Evolutionary conservation across 2,113 vertebrate genomes (phyloP).

Genomic region (Corythoichthys intestinalis): DNA sequence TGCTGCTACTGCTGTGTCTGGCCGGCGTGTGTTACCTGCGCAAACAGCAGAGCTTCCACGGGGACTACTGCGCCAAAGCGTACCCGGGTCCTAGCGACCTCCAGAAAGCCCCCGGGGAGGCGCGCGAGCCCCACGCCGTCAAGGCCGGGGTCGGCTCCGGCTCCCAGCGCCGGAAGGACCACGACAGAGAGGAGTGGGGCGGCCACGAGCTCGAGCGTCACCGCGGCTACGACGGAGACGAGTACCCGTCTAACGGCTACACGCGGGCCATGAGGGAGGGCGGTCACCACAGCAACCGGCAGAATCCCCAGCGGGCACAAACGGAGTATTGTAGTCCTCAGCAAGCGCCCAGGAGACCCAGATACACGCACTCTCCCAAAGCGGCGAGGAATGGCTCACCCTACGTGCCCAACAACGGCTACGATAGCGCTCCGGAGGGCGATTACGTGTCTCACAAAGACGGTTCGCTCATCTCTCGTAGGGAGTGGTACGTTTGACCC

Average conservation of each 20-base stretch:
- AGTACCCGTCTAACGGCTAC: conserved; percentile 68
- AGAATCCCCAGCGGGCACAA: conserved; percentile 48
- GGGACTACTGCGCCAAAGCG: conserved; percentile 95
- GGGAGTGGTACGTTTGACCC: conserved; percentile 93
- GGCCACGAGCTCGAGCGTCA: conserved; percentile 74
- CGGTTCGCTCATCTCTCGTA: conserved; percentile 95
- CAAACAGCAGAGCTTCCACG: conserved; percentile 88
- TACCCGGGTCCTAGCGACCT: conserved; percentile 88
- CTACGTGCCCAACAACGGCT: conserved; percentile 83
- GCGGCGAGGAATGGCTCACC: conserved; percentile 73
- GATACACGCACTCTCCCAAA: conserved; percentile 66
- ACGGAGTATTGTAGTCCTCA: conserved; percentile 71
- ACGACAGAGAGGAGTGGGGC: conserved; percentile 90
- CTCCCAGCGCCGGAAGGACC: conserved; percentile 74
- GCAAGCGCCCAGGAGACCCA: conserved; percentile 74
- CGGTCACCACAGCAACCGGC: conserved; percentile 46
- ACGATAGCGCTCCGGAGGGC: conserved; percentile 82
- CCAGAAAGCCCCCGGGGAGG: conserved; percentile 82
- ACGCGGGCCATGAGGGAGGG: conserved; percentile 72
- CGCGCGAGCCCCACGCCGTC: conserved; percentile 81
- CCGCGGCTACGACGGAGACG: conserved; percentile 46
- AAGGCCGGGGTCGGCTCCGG: conserved; percentile 75
- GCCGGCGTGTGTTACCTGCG: conserved; percentile 84
- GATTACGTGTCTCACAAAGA: conserved; percentile 96
- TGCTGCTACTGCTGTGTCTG: conserved; percentile 85